Percentiles rank a stretch among this genome's conserved stretches.
Conservation (phyloP, 2,888 invertebrate genomes). For the Tetragonula carbonaria region DNA sequence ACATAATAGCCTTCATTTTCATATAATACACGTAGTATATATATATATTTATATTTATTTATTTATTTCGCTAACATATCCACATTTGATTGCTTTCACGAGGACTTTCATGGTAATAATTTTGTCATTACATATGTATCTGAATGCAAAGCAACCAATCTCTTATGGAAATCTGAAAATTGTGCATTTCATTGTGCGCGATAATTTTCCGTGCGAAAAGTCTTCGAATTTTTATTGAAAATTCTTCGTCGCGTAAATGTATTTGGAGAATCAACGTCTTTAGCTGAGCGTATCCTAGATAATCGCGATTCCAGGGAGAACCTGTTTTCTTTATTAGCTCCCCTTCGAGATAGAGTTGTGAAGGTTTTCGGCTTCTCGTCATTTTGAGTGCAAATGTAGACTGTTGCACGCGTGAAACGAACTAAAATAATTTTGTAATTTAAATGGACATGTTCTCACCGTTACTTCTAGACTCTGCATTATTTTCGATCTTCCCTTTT, state of each 20-base stretch:
- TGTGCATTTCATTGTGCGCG: constrained; percentile 1
- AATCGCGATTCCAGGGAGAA: constrained; percentile 22
- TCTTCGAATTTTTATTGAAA: background rate
- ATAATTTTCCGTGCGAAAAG: background rate
- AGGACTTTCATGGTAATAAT: background rate
- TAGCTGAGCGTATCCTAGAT: background rate
- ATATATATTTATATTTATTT: too few relatives aligned
- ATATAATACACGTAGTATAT: background rate
- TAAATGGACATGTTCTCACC: too few relatives aligned
- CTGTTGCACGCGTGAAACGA: background rate
- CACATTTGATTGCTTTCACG: constrained; percentile 32
- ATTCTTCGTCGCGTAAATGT: background rate
- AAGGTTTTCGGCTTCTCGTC: background rate
- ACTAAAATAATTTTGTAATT: background rate
- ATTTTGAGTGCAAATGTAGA: background rate
- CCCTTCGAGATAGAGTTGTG: background rate
- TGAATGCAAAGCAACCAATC: constrained; percentile 26
- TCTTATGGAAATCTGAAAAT: constrained; percentile 19
- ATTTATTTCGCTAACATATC: background rate
- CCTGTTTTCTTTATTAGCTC: constrained; percentile 26
- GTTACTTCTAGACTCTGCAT: background rate
- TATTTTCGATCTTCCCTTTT: background rate
- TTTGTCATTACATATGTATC: constrained; percentile 44
- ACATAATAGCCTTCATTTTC: background rate
- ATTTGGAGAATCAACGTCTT: background rate